phyloP scores from a whole-genome alignment of 2,888 invertebrate genomes.

The Pyralis farinalis region DNA sequence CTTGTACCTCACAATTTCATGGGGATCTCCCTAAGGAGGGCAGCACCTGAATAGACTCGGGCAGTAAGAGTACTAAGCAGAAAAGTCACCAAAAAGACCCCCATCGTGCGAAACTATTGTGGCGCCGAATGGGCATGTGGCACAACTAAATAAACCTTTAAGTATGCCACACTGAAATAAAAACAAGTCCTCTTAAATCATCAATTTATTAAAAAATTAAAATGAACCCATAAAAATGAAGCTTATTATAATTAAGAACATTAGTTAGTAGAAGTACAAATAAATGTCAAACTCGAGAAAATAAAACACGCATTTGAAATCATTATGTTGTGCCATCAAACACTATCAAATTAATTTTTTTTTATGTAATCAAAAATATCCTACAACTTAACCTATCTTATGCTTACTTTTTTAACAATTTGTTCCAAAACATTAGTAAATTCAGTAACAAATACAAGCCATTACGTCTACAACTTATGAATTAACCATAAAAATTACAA shows the following conservation, averaged over 20 bases:
- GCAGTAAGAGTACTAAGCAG: no score
- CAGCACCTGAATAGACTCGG: no score
- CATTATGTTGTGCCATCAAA: constrained; percentile 33
- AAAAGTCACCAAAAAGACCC: no score
- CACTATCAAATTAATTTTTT: constrained; percentile 32
- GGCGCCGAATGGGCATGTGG: no score
- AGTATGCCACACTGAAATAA: no score
- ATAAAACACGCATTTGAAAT: constrained; percentile 38
- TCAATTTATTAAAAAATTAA: constrained; percentile 71
- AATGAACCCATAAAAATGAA: constrained; percentile 73
- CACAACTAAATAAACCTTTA: no score
- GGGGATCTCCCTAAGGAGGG: no score
- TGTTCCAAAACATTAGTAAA: constrained; percentile 60
- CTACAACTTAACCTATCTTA: constrained; percentile 41
- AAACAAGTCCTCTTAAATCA: constrained; percentile 29
- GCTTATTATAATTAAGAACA: constrained; percentile 54
- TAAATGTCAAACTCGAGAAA: constrained; percentile 64
- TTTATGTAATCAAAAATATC: constrained; percentile 37
- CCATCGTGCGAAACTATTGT: no score
- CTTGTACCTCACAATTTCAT: no score
- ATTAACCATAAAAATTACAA: constrained; percentile 28
- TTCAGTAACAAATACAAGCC: constrained; percentile 53
- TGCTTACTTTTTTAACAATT: constrained; percentile 50
- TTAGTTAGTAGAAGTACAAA: constrained; percentile 59
- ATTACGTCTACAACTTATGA: constrained; percentile 33